Evolutionary conservation across 2,797 vertebrate species (phyloP).

Genomic region (Poeciliopsis paucimaculata): DNA sequence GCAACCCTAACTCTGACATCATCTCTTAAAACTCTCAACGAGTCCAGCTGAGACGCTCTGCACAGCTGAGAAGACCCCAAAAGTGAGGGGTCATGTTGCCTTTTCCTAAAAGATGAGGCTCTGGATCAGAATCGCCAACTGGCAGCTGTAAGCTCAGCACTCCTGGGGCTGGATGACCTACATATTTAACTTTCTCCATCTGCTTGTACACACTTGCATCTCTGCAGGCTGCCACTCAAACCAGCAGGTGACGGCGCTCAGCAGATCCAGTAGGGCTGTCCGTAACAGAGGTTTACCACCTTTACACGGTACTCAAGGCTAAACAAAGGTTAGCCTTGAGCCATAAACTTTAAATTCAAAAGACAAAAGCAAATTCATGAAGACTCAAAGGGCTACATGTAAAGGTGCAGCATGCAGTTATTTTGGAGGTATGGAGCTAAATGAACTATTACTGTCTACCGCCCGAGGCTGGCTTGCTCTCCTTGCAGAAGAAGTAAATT

Average conservation of each 20-base stretch:
- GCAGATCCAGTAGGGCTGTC: constrained; percentile 29
- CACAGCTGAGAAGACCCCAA: constrained; percentile 31
- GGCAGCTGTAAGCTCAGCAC: constrained; percentile 45
- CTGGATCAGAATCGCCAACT: constrained; percentile 46
- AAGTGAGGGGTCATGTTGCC: constrained; percentile 24
- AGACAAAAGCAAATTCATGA: constrained; percentile 76
- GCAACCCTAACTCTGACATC: background rate
- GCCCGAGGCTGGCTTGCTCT: constrained; percentile 63
- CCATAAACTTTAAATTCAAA: constrained; percentile 48
- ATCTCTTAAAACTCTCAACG: background rate
- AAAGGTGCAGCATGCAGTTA: constrained; percentile 72
- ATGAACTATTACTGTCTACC: constrained; percentile 72
- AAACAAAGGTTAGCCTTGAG: constrained; percentile 39
- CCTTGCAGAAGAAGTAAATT: constrained; percentile 66
- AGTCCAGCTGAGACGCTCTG: constrained; percentile 25
- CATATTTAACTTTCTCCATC: constrained; percentile 68
- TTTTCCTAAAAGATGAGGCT: constrained; percentile 49
- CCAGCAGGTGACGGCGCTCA: constrained; percentile 58
- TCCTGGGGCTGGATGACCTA: constrained; percentile 67
- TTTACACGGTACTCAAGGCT: constrained; percentile 57
- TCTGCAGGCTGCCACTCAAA: constrained; percentile 68
- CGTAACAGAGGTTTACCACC: constrained; percentile 25
- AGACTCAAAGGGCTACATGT: constrained; percentile 61
- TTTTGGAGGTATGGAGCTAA: constrained; percentile 74
- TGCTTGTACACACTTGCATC: constrained; percentile 63